phyloP scores from a whole-genome alignment of 2,797 vertebrate genomes.

The Gorsachius magnificus region DNA sequence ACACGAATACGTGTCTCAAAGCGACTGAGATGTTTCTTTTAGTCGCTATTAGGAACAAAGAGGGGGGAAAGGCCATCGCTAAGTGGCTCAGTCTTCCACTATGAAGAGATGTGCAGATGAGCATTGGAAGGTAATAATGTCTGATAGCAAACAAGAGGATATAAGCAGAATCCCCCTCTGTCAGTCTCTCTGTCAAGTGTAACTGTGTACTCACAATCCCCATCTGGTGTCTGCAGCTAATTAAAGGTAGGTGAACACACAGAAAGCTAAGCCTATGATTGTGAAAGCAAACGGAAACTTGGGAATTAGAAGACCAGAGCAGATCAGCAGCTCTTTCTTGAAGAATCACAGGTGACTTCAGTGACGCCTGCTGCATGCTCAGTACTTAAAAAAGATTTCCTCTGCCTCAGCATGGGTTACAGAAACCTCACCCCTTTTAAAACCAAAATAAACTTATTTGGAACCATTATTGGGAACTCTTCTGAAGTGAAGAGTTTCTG shows the following conservation, averaged over 20 bases:
- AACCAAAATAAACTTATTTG: not conserved
- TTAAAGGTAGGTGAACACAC: not conserved
- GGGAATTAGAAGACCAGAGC: not conserved
- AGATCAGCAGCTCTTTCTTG: not conserved
- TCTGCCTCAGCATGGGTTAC: not conserved
- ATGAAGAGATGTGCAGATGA: not conserved
- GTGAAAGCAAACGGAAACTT: not conserved
- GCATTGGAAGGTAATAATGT: not conserved
- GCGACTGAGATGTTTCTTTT: not conserved
- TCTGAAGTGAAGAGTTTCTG: not conserved
- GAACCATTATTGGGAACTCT: not conserved
- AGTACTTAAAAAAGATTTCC: not conserved
- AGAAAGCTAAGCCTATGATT: not conserved
- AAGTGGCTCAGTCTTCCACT: not conserved
- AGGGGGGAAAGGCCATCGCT: not conserved
- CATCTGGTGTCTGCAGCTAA: not conserved
- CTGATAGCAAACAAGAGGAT: not conserved
- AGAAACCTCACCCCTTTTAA: not conserved
- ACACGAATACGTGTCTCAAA: not conserved
- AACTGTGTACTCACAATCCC: rapidly evolving
- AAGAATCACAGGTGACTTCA: not conserved
- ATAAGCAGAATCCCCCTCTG: not conserved
- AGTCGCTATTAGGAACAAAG: not conserved
- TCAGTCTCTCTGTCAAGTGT: too few relatives aligned
- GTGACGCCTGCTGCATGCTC: not conserved